Percentiles rank a stretch among this genome's conserved stretches.
These are phyloP conservation scores for Philaethria dido DNA, from an alignment of 2,888 invertebrate genomes.

Conservation along the genomic window DNA sequence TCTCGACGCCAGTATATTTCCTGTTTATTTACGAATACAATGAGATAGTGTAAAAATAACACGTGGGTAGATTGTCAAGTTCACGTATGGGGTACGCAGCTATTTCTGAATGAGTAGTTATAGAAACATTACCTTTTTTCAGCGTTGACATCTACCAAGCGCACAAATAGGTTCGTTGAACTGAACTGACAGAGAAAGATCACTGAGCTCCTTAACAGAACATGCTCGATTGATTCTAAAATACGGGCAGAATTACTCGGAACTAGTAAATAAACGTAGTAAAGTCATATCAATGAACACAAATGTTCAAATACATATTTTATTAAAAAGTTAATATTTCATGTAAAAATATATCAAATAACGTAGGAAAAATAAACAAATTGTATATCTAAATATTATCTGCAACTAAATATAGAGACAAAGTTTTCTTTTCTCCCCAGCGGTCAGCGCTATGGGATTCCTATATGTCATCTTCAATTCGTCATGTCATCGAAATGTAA, in stretches of 20 bases:
- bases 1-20: constrained; percentile 47
- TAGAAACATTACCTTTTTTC: constrained; percentile 72
- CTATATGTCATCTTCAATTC: constrained; percentile 70
- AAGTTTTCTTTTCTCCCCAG: constrained; percentile 31
- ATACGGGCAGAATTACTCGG: constrained; percentile 36
- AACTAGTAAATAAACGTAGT: not conserved
- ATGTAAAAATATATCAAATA: not conserved
- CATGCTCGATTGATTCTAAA: constrained; percentile 50
- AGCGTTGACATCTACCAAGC: constrained; percentile 51
- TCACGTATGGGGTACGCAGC: constrained; percentile 73
- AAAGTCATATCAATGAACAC: not conserved
- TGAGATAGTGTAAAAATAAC: constrained; percentile 77
- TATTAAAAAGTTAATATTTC: not conserved
- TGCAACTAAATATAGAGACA: not conserved
- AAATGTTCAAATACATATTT: not conserved
- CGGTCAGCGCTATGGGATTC: constrained; percentile 61
- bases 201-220: constrained; percentile 44
- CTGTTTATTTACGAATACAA: constrained; percentile 72
- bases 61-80: constrained; percentile 76
- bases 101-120: constrained; percentile 69
- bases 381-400: not conserved
- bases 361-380: not conserved
- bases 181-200: constrained; percentile 48
- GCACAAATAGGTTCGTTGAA: constrained; percentile 51
- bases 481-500: constrained; percentile 81